phyloP scores from a whole-genome alignment of 1,140 invertebrate genomes.

The Cyrtorhinus lividipennis region DNA sequence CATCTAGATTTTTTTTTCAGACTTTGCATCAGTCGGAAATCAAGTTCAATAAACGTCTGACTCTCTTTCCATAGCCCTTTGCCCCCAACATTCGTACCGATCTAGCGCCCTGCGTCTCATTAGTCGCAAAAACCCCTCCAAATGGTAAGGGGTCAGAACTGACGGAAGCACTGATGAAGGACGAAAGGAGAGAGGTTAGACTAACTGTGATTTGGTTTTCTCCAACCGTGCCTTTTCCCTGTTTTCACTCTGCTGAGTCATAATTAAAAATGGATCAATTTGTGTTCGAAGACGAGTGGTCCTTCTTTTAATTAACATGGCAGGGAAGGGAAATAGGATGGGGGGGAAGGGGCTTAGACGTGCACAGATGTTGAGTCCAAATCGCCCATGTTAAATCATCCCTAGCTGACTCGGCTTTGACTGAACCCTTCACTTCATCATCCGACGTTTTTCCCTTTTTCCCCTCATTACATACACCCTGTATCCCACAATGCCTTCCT shows the following conservation, averaged over 20 bases:
- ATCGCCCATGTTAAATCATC: conserved; percentile 16
- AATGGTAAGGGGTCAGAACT: background rate
- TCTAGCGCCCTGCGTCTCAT: background rate
- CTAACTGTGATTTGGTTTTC: background rate
- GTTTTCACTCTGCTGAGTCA: conserved; percentile 14
- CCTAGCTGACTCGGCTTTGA: conserved; percentile 3
- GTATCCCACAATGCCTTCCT: too few relatives aligned
- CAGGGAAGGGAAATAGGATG: background rate
- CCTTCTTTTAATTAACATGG: conserved; percentile 19
- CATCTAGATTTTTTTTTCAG: conserved; percentile 6
- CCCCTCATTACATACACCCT: background rate
- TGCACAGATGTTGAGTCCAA: background rate
- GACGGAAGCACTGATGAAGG: background rate
- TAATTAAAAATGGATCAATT: conserved; percentile 24
- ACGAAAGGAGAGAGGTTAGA: background rate
- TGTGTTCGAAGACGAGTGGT: conserved; percentile 14
- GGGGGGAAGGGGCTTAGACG: background rate
- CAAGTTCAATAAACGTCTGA: conserved; percentile 10
- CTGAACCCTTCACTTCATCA: conserved; percentile 2
- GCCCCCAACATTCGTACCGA: background rate
- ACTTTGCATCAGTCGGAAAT: background rate
- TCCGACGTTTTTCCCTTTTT: conserved; percentile 2
- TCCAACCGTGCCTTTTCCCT: background rate
- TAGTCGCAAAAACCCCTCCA: conserved; percentile 1
- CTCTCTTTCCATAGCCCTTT: background rate